Conservation (phyloP, 2,797 vertebrate species). For the Sebastes iracundus region DNA sequence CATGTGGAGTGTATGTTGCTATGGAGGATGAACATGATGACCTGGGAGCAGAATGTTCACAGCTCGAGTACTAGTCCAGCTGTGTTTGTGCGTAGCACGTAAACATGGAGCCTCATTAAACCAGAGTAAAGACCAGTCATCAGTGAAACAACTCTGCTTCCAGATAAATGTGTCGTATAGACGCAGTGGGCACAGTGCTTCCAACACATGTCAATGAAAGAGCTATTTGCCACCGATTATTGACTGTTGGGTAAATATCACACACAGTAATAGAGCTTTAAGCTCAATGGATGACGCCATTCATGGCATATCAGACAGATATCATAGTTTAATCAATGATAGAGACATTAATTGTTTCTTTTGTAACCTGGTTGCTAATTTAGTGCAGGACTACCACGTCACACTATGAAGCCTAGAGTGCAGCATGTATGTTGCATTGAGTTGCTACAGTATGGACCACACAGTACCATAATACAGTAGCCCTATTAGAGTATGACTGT, state of each 20-base stretch:
- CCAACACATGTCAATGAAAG: conserved; percentile 15
- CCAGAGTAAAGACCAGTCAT: neutral
- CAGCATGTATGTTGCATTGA: too few relatives aligned
- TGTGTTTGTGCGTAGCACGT: conserved; percentile 42
- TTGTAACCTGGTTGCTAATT: conserved; percentile 5
- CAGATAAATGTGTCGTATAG: neutral
- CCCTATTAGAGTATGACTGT: neutral
- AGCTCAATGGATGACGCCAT: conserved; percentile 16
- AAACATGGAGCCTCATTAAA: conserved; percentile 10
- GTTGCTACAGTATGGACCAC: neutral
- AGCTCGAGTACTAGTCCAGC: neutral
- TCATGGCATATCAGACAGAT: neutral
- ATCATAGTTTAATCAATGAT: conserved; percentile 40
- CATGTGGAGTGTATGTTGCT: neutral
- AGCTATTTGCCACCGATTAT: conserved; percentile 45
- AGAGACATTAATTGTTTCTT: conserved; percentile 4
- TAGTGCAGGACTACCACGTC: neutral
- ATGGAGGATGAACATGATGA: neutral
- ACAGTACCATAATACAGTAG: neutral
- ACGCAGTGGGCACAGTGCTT: neutral
- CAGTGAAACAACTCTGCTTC: neutral
- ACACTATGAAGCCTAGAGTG: neutral
- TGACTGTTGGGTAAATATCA: conserved; percentile 64
- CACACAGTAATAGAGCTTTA: conserved; percentile 1
- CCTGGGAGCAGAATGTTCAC: neutral